Evolutionary conservation across 1,140 invertebrate genomes (phyloP), one percentile per base, ranked within the genome.

Genomic region (Drosophila dunni): DNA sequence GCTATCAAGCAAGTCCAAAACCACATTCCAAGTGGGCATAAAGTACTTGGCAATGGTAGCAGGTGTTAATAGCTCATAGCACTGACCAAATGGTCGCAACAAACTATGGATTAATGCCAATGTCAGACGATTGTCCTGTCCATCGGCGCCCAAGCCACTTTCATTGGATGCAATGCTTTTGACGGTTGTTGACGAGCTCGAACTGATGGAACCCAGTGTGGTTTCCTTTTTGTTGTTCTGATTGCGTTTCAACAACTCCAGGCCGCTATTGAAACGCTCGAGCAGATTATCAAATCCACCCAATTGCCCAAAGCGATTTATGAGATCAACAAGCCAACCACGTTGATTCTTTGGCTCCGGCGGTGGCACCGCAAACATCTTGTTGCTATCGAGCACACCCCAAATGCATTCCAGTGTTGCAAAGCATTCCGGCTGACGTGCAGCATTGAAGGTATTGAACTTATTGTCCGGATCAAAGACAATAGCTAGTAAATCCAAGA

Each of bases 271-370:
- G 94, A 99, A 99, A 90, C 98, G 94, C 89, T 98, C 96, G 57
- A 97, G 93, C 58, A 99, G 92, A 86, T 96, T 96, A 89, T 97
- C 94, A 93, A 99, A 99, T 71, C 98, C 98, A 72, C 96, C 95
- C 48, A 97, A 93, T 84, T 95, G 95, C 15, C 98, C 98, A 94
- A 99, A 99, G 94, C 94, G 94, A 94, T 99, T 99, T 65, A 99
- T 97, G 69, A 99, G 94, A 94, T 99, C 98, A 60, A 99, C 97
- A 38, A 99, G 95, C 98, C 98, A 99, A 50, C 98, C 98, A 90
- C 97, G 94, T 44, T 96, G 95, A 89, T 94, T 95, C 76, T 96
- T 94, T 20, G 95, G 94, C 92, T 97, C 97, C 69, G 94, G 93
- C 53, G 97, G 95, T 69, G 96, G 95, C 88, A 95, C 94, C 34